Percentiles rank a stretch among this genome's conserved stretches.
These are phyloP conservation scores for Erebia epiphron DNA, from an alignment of 2,888 invertebrate species.

Conservation along the genomic window DNA sequence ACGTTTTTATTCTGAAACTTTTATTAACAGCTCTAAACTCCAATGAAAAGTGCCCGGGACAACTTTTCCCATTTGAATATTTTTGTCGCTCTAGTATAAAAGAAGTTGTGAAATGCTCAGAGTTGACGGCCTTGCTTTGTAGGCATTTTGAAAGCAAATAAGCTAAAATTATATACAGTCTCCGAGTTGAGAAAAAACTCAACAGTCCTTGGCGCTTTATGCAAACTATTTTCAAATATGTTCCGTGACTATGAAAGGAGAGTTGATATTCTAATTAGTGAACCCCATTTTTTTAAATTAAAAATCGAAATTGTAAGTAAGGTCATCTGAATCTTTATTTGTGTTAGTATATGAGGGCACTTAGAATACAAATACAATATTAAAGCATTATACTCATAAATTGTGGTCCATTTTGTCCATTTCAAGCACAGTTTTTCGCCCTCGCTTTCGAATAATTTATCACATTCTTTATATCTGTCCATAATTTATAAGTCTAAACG, in stretches of 20 bases:
- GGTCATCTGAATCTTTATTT: too few relatives aligned
- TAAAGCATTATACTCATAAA: too few relatives aligned
- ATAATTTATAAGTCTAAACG: too few relatives aligned
- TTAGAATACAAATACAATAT: too few relatives aligned
- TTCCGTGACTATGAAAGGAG: background rate
- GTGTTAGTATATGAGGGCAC: too few relatives aligned
- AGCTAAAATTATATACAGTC: conserved; percentile 17
- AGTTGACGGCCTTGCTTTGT: conserved; percentile 19
- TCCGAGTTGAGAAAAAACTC: background rate
- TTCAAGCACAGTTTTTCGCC: too few relatives aligned
- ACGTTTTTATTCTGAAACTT: conserved; percentile 19
- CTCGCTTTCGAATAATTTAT: too few relatives aligned
- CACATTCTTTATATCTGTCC: too few relatives aligned
- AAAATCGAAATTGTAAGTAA: too few relatives aligned
- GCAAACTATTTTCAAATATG: background rate
- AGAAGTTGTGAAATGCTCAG: conserved; percentile 18
- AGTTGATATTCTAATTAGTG: background rate
- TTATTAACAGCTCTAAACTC: conserved; percentile 18
- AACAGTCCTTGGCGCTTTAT: background rate
- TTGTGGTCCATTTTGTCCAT: too few relatives aligned
- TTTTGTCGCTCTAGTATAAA: conserved; percentile 20
- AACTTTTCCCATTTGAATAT: conserved; percentile 20
- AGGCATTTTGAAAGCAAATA: conserved; percentile 19
- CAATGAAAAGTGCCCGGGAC: conserved; percentile 14
- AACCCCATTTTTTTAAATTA: too few relatives aligned